Evolutionary conservation across 2,888 invertebrate genomes (phyloP).

Genomic region (Phaedon cochleariae): DNA sequence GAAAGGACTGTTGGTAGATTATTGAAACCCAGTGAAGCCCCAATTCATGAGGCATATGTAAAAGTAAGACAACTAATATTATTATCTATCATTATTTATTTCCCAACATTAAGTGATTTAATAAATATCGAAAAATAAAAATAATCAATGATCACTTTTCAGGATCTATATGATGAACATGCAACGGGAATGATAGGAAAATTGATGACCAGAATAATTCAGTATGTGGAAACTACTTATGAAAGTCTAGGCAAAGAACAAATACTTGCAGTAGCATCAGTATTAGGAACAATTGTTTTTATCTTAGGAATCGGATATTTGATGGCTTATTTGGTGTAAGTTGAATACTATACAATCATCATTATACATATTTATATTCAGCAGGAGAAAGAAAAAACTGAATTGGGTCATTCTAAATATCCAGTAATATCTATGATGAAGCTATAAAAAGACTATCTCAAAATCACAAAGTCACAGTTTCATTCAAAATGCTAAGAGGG

Average conservation of each 20-base stretch:
- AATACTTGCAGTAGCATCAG: constrained; percentile 79
- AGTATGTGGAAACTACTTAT: constrained; percentile 75
- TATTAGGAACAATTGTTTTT: constrained; percentile 79
- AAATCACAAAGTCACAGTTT: too few species aligned
- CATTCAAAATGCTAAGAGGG: too few species aligned
- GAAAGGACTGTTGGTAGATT: constrained; percentile 77
- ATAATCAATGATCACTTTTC: too few species aligned
- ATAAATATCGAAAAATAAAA: too few species aligned
- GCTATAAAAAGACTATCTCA: too few species aligned
- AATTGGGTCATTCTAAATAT: too few species aligned
- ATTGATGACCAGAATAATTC: constrained; percentile 71
- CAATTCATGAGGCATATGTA: constrained; percentile 81
- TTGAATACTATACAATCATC: constrained; percentile 44
- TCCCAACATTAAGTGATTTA: too few species aligned
- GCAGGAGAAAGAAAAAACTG: too few species aligned
- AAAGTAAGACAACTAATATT: constrained; percentile 69
- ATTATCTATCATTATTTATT: too few species aligned
- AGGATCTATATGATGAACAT: constrained; percentile 83
- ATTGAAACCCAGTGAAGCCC: constrained; percentile 75
- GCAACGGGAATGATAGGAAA: constrained; percentile 76
- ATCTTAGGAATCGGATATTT: constrained; percentile 83
- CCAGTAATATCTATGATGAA: too few species aligned
- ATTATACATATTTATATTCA: too few species aligned
- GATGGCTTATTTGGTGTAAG: constrained; percentile 83
- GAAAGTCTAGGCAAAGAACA: constrained; percentile 80